phyloP scores from a whole-genome alignment of 2,113 vertebrate genomes.

The Misgurnus mizolepis region DNA sequence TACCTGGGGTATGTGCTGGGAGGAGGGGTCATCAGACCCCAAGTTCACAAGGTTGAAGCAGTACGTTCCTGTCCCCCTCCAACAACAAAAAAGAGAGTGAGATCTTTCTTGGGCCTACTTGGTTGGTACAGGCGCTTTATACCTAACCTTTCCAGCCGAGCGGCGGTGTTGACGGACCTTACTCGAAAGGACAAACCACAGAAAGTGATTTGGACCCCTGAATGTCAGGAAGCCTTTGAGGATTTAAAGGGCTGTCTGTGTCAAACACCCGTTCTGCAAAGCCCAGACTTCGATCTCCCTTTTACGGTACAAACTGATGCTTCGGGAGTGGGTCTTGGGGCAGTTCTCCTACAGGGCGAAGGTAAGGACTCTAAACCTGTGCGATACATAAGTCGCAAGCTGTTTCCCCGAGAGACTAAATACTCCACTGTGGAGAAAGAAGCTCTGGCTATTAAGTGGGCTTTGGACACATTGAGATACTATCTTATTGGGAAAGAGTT shows the following conservation, averaged over 20 bases:
- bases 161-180: not conserved
- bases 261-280: no score
- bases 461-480: no score
- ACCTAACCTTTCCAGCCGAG: not conserved
- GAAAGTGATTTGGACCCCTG: not conserved
- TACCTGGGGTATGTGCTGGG: constrained; percentile 25
- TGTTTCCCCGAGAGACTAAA: not conserved
- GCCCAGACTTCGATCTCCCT: not conserved
- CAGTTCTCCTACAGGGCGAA: not conserved
- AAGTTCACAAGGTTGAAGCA: not conserved
- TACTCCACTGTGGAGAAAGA: not conserved
- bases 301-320: constrained; percentile 33
- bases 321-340: not conserved
- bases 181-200: not conserved
- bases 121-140: constrained; percentile 22
- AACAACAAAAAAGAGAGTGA: constrained; percentile 2
- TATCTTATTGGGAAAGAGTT: no score
- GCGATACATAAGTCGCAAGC: not conserved
- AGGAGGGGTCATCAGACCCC: not conserved
- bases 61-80: not conserved
- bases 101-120: not conserved
- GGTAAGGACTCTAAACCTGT: not conserved
- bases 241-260: not conserved
- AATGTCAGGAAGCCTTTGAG: constrained; percentile 13
- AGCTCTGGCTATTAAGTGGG: no score